phyloP scores from a whole-genome alignment of 2,797 vertebrate species.

The Hemibagrus guttatus region DNA sequence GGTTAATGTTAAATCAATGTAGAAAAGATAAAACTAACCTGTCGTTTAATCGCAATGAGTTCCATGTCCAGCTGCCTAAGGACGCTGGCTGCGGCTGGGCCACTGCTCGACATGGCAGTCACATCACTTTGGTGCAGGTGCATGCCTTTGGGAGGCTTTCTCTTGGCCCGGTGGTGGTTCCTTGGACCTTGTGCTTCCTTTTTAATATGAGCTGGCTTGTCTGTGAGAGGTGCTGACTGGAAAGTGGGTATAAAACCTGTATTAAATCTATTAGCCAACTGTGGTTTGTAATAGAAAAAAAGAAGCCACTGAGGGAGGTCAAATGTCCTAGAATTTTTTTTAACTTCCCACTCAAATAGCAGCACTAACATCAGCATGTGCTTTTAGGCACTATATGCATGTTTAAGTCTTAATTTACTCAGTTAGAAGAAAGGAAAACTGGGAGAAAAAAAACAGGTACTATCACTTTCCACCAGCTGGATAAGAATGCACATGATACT shows the following conservation, averaged over 20 bases:
- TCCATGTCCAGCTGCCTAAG: slow-evolving; percentile 91
- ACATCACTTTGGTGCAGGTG: slow-evolving; percentile 89
- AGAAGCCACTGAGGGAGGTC: neutral
- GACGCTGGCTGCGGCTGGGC: slow-evolving; percentile 84
- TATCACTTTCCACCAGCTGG: neutral
- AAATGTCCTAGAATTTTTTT: neutral
- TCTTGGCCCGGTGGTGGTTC: slow-evolving; percentile 87
- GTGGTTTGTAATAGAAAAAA: neutral
- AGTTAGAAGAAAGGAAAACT: neutral
- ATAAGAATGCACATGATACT: neutral
- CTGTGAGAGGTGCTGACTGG: slow-evolving; percentile 63
- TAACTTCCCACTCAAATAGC: neutral
- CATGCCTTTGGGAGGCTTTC: slow-evolving; percentile 95
- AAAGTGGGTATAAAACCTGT: neutral
- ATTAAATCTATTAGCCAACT: neutral
- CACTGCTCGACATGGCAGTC: slow-evolving; percentile 84
- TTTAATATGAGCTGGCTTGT: slow-evolving; percentile 80
- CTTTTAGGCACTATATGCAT: too few relatives aligned
- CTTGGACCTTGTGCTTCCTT: slow-evolving; percentile 83
- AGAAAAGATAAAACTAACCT: slow-evolving; percentile 71
- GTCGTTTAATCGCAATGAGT: slow-evolving; percentile 88
- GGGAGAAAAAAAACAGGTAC: neutral
- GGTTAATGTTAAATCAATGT: neutral
- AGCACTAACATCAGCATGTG: neutral
- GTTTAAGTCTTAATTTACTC: neutral